phyloP scores from a whole-genome alignment of 2,888 invertebrate genomes.

The Atherix ibis region DNA sequence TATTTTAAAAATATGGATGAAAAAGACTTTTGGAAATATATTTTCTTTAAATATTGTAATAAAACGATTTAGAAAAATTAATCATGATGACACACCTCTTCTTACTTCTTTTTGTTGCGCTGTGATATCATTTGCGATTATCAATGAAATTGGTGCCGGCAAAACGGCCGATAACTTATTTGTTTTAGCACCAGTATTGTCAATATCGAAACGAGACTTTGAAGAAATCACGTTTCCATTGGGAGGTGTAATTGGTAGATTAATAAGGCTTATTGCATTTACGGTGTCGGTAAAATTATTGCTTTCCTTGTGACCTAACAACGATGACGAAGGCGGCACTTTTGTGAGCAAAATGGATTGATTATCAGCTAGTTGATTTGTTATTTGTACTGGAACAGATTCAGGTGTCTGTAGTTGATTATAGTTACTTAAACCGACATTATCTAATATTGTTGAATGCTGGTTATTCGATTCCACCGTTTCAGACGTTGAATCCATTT shows the following conservation, averaged over 20 bases:
- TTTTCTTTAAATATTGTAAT: neutral
- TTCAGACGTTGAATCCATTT: conserved; percentile 28
- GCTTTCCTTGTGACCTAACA: conserved; percentile 2
- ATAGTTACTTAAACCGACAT: conserved; percentile 7
- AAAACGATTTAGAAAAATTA: neutral
- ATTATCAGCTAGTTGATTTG: too few species aligned
- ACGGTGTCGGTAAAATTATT: conserved; percentile 1
- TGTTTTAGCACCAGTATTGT: conserved; percentile 12
- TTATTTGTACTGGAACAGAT: too few species aligned
- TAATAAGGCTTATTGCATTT: too few species aligned
- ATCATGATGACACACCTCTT: conserved; percentile 14
- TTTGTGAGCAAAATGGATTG: neutral
- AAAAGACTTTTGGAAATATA: conserved; percentile 5
- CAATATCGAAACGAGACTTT: conserved; percentile 15
- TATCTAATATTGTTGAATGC: conserved; percentile 2
- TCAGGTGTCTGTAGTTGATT: neutral
- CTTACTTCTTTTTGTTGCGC: conserved; percentile 19
- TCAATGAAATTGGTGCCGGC: conserved; percentile 13
- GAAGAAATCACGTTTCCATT: neutral
- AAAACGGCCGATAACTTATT: conserved; percentile 2
- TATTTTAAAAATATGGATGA: neutral
- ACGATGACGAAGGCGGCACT: neutral
- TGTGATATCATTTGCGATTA: conserved; percentile 14
- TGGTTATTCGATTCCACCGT: conserved; percentile 7
- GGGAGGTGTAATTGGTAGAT: neutral